A percentile compares a stretch with the other conserved stretches of the same genome.
These are phyloP conservation scores for Protomyctophum bolini DNA, from an alignment of 2,113 vertebrate genomes.

Conservation along the genomic window DNA sequence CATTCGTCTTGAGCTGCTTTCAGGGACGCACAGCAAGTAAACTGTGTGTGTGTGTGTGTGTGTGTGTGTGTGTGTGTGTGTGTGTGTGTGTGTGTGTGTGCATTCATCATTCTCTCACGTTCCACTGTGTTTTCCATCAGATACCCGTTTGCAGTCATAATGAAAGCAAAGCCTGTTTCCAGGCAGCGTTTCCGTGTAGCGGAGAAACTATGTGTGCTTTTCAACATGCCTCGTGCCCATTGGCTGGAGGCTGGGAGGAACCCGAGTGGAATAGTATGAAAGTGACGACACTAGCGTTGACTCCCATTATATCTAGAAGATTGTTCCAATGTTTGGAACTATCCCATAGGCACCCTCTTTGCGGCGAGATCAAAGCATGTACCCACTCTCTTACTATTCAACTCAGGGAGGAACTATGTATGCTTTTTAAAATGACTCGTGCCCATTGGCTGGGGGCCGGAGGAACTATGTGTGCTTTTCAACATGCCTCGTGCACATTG, in stretches of 20 bases:
- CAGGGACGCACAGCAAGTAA: constrained; percentile 19
- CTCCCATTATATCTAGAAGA: too few relatives aligned
- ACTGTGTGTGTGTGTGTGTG: constrained; percentile 3
- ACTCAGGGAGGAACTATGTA: too few relatives aligned
- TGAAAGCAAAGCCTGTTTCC: constrained; percentile 49
- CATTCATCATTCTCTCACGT: constrained; percentile 29
- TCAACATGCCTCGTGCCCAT: constrained; percentile 10
- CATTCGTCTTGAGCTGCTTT: constrained; percentile 23
- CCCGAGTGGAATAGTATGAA: too few relatives aligned
- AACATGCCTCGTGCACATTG: too few relatives aligned
- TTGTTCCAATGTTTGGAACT: too few relatives aligned
- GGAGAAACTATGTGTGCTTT: constrained; percentile 25
- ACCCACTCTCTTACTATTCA: too few relatives aligned
- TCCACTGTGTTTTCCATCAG: constrained; percentile 13
- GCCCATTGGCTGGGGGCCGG: too few relatives aligned
- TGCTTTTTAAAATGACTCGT: too few relatives aligned
- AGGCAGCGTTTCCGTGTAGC: constrained; percentile 33
- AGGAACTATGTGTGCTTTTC: too few relatives aligned
- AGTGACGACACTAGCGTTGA: too few relatives aligned
- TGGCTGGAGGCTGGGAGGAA: constrained; percentile 6
- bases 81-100: constrained; percentile 13
- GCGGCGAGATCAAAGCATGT: too few relatives aligned
- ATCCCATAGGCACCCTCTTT: too few relatives aligned
- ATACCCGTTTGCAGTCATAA: constrained; percentile 21
- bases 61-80: constrained; percentile 7